These are phyloP conservation scores for Bombus affinis DNA, from an alignment of 1,140 invertebrate genomes.

Conservation along the genomic window DNA sequence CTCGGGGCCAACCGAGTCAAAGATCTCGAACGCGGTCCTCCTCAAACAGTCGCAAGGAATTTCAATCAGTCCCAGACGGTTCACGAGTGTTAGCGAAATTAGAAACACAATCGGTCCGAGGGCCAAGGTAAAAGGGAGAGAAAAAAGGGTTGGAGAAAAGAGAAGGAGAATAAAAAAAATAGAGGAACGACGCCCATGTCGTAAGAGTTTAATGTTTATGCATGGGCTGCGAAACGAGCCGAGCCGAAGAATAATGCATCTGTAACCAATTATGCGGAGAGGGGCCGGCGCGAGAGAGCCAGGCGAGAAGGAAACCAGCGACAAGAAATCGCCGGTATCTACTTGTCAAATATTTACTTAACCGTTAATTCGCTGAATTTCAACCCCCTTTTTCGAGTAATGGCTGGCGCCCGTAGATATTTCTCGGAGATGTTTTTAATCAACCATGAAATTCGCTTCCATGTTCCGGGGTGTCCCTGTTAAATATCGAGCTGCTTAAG, in stretches of 20 bases:
- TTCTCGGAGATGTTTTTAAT: conserved; percentile 72
- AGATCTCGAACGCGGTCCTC: conserved; percentile 13
- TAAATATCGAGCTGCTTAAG: neutral
- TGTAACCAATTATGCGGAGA: conserved; percentile 47
- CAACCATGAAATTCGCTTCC: neutral
- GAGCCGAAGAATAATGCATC: conserved; percentile 50
- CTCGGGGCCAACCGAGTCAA: neutral
- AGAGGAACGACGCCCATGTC: conserved; percentile 12
- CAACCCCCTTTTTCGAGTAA: conserved; percentile 38
- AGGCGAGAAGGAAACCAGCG: conserved; percentile 56
- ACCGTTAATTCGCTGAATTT: conserved; percentile 68
- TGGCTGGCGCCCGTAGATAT: conserved; percentile 37
- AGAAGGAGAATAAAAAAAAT: neutral
- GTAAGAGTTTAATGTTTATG: conserved; percentile 54
- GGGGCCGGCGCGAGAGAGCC: conserved; percentile 49
- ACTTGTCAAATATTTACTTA: conserved; percentile 69
- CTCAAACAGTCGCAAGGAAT: conserved; percentile 33
- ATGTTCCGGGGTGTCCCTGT: neutral
- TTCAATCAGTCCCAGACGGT: conserved; percentile 39
- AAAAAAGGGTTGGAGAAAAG: neutral
- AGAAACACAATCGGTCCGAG: conserved; percentile 48
- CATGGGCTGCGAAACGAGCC: conserved; percentile 49
- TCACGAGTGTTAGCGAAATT: conserved; percentile 46
- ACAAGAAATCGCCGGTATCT: conserved; percentile 23
- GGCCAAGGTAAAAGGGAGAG: neutral